Evolutionary conservation across 1,140 invertebrate species (phyloP).

Genomic region (Aradophagus sp.): DNA sequence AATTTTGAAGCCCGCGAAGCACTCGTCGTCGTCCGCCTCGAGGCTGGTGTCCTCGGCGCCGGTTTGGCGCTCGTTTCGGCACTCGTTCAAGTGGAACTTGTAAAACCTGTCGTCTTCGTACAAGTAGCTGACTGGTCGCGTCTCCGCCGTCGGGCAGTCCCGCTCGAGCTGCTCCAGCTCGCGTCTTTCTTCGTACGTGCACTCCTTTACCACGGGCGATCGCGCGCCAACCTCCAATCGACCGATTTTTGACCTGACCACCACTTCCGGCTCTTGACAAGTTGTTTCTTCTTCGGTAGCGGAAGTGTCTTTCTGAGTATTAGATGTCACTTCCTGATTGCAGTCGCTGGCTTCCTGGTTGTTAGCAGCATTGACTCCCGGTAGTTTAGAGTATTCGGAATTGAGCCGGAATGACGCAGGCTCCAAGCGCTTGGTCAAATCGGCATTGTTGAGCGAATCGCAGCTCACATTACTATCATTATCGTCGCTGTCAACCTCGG

Average conservation of each 20-base stretch:
- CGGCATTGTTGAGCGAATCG: conserved; percentile 81
- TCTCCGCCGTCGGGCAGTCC: too few species aligned
- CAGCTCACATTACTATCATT: conserved; percentile 83
- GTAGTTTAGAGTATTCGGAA: too few species aligned
- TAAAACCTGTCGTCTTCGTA: conserved; percentile 86
- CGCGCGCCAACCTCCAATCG: too few species aligned
- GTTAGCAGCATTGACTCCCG: too few species aligned
- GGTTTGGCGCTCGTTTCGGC: too few species aligned
- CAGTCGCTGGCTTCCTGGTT: too few species aligned
- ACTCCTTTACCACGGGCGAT: conserved; percentile 77
- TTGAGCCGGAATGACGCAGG: too few species aligned
- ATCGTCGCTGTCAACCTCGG: conserved; percentile 79
- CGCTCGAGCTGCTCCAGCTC: conserved; percentile 73
- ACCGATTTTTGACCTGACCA: background rate
- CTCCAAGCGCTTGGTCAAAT: too few species aligned
- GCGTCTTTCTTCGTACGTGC: conserved; percentile 81
- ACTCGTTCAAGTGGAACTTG: conserved; percentile 88
- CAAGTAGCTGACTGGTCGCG: conserved; percentile 60
- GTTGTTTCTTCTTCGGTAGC: background rate
- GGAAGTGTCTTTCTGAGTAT: background rate
- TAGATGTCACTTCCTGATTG: background rate
- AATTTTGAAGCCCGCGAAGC: conserved; percentile 87
- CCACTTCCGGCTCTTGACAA: conserved; percentile 1
- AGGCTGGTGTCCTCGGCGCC: conserved; percentile 68
- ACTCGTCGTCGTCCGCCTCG: conserved; percentile 78